Evolutionary conservation across 1,140 invertebrate species (phyloP), one percentile per base, ranked within the genome.

Genomic region (Rhyacophila brunnea): DNA sequence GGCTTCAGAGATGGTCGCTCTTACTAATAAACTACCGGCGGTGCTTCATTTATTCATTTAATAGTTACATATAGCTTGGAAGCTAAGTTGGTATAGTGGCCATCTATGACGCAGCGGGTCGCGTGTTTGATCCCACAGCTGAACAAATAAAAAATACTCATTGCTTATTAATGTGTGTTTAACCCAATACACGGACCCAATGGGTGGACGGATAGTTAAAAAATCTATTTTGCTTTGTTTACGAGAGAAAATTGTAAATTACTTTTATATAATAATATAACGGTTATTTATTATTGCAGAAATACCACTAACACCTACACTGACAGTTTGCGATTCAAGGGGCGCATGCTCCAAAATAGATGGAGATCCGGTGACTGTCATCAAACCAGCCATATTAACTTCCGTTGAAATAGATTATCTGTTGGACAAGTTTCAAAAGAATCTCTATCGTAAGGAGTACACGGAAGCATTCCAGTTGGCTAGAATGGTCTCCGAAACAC

Each of bases 241-340:
- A 6, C 14, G 7, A 18, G 5, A 47, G 5, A 18, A 7, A 47
- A 47, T 7, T 47, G 7, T 7, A 6, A 18, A 20, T 47, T 47
- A 18, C 7, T 47, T 7, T 7, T 14, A 10, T 43, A 43, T 58
- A 18, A 11, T 49, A 20, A 35, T 38, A 18, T 20, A 56, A n/a
- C 14, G 7, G 19, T 9, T 15, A 43, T 44, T 20, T 51, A 44
- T 34, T 45, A n/a, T 59, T 63, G 32, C n/a, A 59, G 56, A 54
- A 36, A 23, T 40, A 10, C 43, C 56, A n/a, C 19, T 63, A 32
- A 50, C 55, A 20, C 62, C 62, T 13, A 42, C 38, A 13, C 32
- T 64, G 18, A 56, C 20, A 20, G 62, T 57, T 3, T 64, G 62
- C 35, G 57, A 64, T 53, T 59, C 62, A 2, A 50, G 62, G 47